phyloP scores from a whole-genome alignment of 2,797 vertebrate genomes.

The Siniperca undulata region DNA sequence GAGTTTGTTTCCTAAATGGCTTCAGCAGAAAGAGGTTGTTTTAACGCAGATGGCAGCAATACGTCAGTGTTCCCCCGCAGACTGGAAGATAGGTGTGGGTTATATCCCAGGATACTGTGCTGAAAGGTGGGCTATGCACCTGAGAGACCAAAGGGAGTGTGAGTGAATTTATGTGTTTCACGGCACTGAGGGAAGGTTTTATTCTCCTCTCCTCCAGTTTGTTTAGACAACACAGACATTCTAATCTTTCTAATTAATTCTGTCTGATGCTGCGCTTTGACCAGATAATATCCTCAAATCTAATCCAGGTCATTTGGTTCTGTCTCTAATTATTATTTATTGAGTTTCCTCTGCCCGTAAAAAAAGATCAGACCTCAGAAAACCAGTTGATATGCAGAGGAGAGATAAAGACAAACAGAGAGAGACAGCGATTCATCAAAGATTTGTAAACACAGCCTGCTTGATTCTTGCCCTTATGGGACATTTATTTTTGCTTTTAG shows the following conservation, averaged over 20 bases:
- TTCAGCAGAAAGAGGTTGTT: constrained; percentile 62
- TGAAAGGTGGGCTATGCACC: constrained; percentile 49
- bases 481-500: constrained; percentile 41
- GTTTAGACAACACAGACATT: constrained; percentile 70
- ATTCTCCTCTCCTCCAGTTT: constrained; percentile 38
- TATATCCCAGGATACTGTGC: constrained; percentile 56
- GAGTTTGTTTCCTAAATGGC: constrained; percentile 72
- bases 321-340: constrained; percentile 82
- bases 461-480: constrained; percentile 47
- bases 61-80: constrained; percentile 46
- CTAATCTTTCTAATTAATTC: constrained; percentile 80
- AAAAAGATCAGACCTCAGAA: constrained; percentile 48
- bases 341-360: constrained; percentile 59
- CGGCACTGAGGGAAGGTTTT: constrained; percentile 25
- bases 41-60: constrained; percentile 44
- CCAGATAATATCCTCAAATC: constrained; percentile 75
- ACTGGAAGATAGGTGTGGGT: constrained; percentile 49
- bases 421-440: constrained; percentile 54
- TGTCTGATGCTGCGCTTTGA: constrained; percentile 63
- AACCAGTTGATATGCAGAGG: constrained; percentile 66
- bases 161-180: constrained; percentile 24
- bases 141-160: constrained; percentile 7
- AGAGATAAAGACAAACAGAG: constrained; percentile 49
- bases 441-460: constrained; percentile 58
- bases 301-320: constrained; percentile 77